Evolutionary conservation across 2,888 invertebrate genomes (phyloP).

Genomic region (Callyntrura guangdongensis): DNA sequence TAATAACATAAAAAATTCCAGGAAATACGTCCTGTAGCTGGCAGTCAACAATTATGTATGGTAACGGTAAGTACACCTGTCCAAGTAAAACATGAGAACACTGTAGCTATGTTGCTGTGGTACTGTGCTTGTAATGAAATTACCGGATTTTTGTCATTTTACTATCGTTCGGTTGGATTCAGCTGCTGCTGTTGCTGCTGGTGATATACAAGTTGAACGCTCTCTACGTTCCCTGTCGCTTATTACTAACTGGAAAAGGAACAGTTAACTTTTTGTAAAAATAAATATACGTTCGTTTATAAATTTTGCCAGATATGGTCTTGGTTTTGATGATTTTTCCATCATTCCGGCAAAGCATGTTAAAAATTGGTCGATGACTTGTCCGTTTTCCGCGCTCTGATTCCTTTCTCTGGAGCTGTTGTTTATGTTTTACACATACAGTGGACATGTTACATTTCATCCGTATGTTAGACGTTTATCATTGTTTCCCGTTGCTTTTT

Average conservation of each 20-base stretch:
- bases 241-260: background rate
- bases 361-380: slow-evolving; percentile 62
- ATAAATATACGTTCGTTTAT: background rate
- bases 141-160: too few species aligned
- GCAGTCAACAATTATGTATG: slow-evolving; percentile 13
- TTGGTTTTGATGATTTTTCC: slow-evolving; percentile 19
- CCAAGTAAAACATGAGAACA: too few species aligned
- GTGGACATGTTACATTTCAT: slow-evolving; percentile 16
- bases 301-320: background rate
- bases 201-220: background rate
- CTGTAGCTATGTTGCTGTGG: too few species aligned
- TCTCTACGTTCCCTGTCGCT: background rate
- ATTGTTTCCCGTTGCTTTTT: background rate
- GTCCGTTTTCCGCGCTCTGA: slow-evolving; percentile 17
- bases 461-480: background rate
- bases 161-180: too few species aligned
- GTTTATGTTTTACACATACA: background rate
- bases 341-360: slow-evolving; percentile 5
- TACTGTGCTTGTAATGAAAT: too few species aligned
- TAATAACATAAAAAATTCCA: slow-evolving; percentile 32
- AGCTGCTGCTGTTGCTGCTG: too few species aligned
- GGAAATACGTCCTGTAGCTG: background rate
- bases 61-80: too few species aligned
- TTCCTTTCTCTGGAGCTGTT: background rate
- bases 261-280: background rate